Evolutionary conservation across 2,113 vertebrate species (phyloP).

Genomic region (Pitta sordida): DNA sequence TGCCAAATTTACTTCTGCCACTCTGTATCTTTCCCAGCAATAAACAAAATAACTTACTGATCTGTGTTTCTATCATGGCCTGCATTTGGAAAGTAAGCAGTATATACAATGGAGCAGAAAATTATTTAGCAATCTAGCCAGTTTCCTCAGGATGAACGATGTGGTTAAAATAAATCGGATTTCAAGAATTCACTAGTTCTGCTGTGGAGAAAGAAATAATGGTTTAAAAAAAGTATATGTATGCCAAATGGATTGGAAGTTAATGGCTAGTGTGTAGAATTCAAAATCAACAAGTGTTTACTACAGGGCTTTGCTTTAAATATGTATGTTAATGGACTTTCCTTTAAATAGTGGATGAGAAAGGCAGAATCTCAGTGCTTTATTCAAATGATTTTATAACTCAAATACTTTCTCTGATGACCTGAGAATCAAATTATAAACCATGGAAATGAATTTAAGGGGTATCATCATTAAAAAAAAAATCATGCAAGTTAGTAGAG

Average conservation of each 20-base stretch:
- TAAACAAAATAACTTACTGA: not conserved
- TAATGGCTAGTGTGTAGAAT: not conserved
- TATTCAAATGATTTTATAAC: not conserved
- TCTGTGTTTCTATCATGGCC: not conserved
- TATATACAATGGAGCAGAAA: constrained; percentile 15
- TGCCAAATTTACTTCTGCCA: not conserved
- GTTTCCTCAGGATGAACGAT: not conserved
- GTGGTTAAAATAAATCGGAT: not conserved
- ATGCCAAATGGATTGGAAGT: not conserved
- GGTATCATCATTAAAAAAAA: not conserved
- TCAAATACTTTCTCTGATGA: not conserved
- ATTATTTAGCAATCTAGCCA: not conserved
- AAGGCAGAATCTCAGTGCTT: not conserved
- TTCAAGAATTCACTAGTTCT: constrained; percentile 2
- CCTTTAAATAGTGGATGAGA: not conserved
- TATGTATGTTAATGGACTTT: not conserved
- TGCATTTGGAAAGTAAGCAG: not conserved
- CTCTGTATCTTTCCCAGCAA: not conserved
- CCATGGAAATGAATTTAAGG: not conserved
- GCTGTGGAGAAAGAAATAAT: not conserved
- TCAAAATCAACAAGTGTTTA: not conserved
- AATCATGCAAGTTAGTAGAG: not conserved
- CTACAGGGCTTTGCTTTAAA: not conserved
- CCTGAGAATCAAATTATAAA: not conserved
- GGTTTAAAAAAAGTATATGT: not conserved